These are phyloP conservation scores for Ypsolopha scabrella DNA, from an alignment of 2,888 invertebrate species.

Conservation along the genomic window DNA sequence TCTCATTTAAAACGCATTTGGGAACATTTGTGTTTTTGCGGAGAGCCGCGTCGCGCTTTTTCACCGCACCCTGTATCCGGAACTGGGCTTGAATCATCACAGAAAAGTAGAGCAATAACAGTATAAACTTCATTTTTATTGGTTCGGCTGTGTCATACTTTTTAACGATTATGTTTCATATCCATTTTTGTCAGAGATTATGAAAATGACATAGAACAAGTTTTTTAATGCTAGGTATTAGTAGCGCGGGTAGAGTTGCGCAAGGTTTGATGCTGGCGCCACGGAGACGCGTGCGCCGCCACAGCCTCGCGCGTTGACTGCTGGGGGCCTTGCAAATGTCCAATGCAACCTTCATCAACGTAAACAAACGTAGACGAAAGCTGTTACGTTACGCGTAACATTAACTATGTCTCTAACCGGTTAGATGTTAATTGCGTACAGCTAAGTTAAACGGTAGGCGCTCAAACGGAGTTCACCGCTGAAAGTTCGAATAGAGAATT, in stretches of 20 bases:
- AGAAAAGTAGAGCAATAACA: slow-evolving; percentile 41
- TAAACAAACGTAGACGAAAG: slow-evolving; percentile 52
- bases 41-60: slow-evolving; percentile 49
- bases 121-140: slow-evolving; percentile 46
- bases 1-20: slow-evolving; percentile 66
- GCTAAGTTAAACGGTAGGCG: too few species aligned
- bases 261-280: slow-evolving; percentile 53
- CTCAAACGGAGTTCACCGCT: not conserved
- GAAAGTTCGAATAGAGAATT: not conserved
- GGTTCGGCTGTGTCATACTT: slow-evolving; percentile 12
- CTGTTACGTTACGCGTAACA: slow-evolving; percentile 25
- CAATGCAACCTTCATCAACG: slow-evolving; percentile 64
- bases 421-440: not conserved
- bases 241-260: slow-evolving; percentile 33
- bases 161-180: slow-evolving; percentile 1
- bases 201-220: slow-evolving; percentile 1
- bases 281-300: slow-evolving; percentile 65
- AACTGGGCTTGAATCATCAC: slow-evolving; percentile 45
- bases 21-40: slow-evolving; percentile 54
- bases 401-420: not conserved
- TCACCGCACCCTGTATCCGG: slow-evolving; percentile 45
- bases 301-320: slow-evolving; percentile 64
- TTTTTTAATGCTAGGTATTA: not conserved
- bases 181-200: slow-evolving; percentile 3
- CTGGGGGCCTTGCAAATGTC: slow-evolving; percentile 53